phyloP scores from a whole-genome alignment of 1,140 invertebrate genomes.

The Bombus haemorrhoidalis region DNA sequence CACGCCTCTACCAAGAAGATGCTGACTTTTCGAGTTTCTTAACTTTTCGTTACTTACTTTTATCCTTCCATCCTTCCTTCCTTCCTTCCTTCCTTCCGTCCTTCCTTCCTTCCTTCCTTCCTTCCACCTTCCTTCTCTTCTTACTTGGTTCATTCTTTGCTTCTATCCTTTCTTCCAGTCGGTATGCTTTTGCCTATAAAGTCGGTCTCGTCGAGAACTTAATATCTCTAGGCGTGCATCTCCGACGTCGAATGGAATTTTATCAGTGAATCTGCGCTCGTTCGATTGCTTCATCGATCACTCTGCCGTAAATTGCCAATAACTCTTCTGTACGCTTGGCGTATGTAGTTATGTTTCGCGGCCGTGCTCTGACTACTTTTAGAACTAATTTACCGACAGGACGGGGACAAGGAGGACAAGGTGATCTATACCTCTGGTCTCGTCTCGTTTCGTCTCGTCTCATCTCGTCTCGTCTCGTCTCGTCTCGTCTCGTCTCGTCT shows the following conservation, averaged over 20 bases:
- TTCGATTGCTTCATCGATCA: slow-evolving; percentile 43
- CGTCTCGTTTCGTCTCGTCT: too few species aligned
- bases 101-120: neutral
- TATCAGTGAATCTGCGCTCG: slow-evolving; percentile 52
- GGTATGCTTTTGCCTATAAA: slow-evolving; percentile 53
- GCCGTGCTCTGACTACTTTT: slow-evolving; percentile 52
- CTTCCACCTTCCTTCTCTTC: neutral
- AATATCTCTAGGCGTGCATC: slow-evolving; percentile 51
- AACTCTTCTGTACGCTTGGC: slow-evolving; percentile 33
- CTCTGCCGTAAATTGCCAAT: slow-evolving; percentile 42
- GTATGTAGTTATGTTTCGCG: slow-evolving; percentile 46
- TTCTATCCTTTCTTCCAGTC: slow-evolving; percentile 21
- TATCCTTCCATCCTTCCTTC: slow-evolving; percentile 30
- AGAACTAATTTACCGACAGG: slow-evolving; percentile 46
- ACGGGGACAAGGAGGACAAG: neutral
- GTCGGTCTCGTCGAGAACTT: slow-evolving; percentile 59
- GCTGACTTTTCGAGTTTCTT: slow-evolving; percentile 67
- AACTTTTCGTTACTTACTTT: slow-evolving; percentile 63
- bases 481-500: too few species aligned
- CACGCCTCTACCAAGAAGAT: slow-evolving; percentile 48
- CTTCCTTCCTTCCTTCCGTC: slow-evolving; percentile 2
- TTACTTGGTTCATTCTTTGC: neutral
- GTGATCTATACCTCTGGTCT: neutral
- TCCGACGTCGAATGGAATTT: slow-evolving; percentile 43
- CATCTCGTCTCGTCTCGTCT: too few species aligned